These are phyloP conservation scores for Amaurobius ferox DNA, from an alignment of 2,888 invertebrate genomes.

Conservation along the genomic window DNA sequence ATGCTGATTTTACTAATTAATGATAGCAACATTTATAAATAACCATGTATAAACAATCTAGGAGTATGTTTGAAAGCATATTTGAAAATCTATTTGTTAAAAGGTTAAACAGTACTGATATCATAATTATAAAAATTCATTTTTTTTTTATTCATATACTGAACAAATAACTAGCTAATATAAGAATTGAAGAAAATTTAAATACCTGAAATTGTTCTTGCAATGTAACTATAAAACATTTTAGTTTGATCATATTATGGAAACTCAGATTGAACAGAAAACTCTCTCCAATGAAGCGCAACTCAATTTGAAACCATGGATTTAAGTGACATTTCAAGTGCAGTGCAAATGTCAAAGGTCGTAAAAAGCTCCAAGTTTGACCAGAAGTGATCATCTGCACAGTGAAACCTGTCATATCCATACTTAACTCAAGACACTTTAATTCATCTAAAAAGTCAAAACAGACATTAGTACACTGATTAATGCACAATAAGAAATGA, in stretches of 20 bases:
- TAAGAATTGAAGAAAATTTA: too few species aligned
- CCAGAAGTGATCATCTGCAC: constrained; percentile 9
- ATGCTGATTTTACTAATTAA: too few species aligned
- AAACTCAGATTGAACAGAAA: constrained; percentile 43
- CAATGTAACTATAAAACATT: constrained; percentile 6
- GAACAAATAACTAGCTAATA: too few species aligned
- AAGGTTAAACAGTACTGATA: too few species aligned
- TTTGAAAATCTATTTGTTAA: too few species aligned
- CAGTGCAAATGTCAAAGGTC: constrained; percentile 40
- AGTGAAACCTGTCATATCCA: constrained; percentile 30
- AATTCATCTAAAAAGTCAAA: constrained; percentile 26
- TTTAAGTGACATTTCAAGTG: constrained; percentile 28
- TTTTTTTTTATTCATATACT: too few species aligned
- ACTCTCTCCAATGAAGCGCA: constrained; percentile 34
- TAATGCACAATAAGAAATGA: not conserved
- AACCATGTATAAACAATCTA: too few species aligned
- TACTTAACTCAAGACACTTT: constrained; percentile 26
- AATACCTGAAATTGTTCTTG: constrained; percentile 24
- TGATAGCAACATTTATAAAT: too few species aligned
- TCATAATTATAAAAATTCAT: too few species aligned
- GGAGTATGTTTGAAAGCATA: too few species aligned
- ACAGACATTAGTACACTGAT: too few species aligned
- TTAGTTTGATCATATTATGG: constrained; percentile 28
- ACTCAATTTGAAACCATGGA: constrained; percentile 49
- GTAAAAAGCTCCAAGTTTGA: constrained; percentile 41